Conservation (phyloP, 1,140 invertebrate species). For the Formica exsecta region DNA sequence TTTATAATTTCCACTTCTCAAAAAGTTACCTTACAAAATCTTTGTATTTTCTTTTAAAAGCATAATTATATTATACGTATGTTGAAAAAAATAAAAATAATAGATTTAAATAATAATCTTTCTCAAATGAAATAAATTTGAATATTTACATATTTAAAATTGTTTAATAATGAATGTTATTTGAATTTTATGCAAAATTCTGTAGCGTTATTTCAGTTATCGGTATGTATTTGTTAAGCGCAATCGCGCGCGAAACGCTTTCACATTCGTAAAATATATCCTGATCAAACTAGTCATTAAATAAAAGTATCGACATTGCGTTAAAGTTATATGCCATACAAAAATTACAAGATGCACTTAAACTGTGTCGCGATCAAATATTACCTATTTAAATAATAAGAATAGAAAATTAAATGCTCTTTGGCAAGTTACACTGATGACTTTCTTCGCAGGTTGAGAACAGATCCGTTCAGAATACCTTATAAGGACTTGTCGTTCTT, state of each 20-base stretch:
- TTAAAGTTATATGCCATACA: not conserved
- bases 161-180: not conserved
- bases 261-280: slow-evolving; percentile 47
- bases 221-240: not conserved
- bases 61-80: not conserved
- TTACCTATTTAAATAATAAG: slow-evolving; percentile 2
- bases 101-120: not conserved
- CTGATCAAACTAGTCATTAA: slow-evolving; percentile 25
- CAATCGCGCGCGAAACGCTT: slow-evolving; percentile 29
- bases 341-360: not conserved
- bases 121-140: not conserved
- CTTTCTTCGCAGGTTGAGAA: not conserved
- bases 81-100: not conserved
- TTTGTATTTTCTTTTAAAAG: not conserved
- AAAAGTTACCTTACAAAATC: not conserved
- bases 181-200: not conserved
- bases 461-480: not conserved
- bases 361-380: not conserved
- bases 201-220: not conserved
- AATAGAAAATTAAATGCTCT: not conserved
- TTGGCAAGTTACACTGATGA: not conserved
- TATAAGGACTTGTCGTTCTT: not conserved
- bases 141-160: slow-evolving; percentile 1
- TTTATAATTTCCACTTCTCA: not conserved
- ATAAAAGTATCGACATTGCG: not conserved